Percentiles rank a stretch among this genome's conserved stretches.
phyloP scores from a whole-genome alignment of 2,113 vertebrate genomes.

The Leucoraja erinaceus region DNA sequence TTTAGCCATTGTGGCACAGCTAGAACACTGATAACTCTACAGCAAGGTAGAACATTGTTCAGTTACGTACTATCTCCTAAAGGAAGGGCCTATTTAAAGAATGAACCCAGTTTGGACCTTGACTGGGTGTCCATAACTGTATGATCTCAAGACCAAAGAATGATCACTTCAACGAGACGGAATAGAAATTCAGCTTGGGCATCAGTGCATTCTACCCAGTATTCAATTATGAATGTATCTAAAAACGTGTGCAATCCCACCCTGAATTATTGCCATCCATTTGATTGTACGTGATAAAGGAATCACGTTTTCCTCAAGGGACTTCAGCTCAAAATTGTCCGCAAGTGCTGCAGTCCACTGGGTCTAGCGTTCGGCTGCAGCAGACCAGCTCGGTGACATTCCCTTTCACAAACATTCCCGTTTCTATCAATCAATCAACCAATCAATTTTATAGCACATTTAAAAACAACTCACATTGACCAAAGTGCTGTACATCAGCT shows the following conservation, averaged over 20 bases:
- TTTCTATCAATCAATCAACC: no score
- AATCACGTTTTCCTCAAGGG: not conserved
- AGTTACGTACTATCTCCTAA: no score
- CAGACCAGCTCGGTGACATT: no score
- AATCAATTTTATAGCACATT: no score
- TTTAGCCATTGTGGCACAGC: no score
- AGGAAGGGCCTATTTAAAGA: not conserved
- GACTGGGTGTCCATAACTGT: not conserved
- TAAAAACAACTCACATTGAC: no score
- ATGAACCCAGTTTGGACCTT: not conserved
- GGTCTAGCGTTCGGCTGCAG: no score
- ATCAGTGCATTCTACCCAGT: not conserved
- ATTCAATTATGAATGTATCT: not conserved
- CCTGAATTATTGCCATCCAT: not conserved
- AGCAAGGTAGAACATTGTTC: no score
- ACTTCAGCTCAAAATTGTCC: not conserved
- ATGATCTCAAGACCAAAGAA: not conserved
- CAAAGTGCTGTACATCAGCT: no score
- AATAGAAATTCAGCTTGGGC: not conserved
- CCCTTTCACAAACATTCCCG: no score
- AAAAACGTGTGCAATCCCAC: not conserved
- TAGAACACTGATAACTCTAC: no score
- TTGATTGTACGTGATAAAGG: not conserved
- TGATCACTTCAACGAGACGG: not conserved
- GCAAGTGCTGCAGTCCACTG: not conserved